A percentile compares a stretch with the other conserved stretches of the same genome.
These are phyloP conservation scores for Blastomussa wellsi DNA, from an alignment of 92 coral and sea anemone genomes.

Conservation along the genomic window DNA sequence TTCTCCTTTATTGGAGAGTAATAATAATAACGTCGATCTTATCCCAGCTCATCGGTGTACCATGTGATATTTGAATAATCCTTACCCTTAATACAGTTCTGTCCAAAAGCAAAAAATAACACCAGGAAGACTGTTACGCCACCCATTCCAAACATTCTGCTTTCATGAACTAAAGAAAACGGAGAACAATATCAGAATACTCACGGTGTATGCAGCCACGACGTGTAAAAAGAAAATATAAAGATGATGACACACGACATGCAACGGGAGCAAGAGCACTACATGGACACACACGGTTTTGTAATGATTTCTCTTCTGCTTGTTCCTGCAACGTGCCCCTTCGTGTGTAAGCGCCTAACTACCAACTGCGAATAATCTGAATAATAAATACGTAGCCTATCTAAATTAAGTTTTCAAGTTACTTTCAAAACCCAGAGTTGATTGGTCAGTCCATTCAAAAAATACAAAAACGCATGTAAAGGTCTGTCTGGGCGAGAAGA, in stretches of 20 bases:
- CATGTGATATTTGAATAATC: not conserved
- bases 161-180: not conserved
- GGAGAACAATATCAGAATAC: not conserved
- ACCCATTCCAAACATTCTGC: constrained; percentile 3
- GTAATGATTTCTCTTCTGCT: too few relatives aligned
- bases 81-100: constrained; percentile 10
- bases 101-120: not conserved
- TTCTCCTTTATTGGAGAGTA: not conserved
- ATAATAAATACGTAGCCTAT: too few relatives aligned
- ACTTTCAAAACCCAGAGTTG: not conserved
- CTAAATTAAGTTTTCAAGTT: not conserved
- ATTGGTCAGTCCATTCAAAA: not conserved
- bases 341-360: too few relatives aligned
- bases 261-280: too few relatives aligned
- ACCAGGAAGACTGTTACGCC: not conserved
- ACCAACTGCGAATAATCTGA: too few relatives aligned
- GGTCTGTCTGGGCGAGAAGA: too few relatives aligned
- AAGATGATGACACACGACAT: not conserved
- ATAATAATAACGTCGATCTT: not conserved
- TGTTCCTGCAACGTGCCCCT: too few relatives aligned
- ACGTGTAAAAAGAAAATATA: not conserved
- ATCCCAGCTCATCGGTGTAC: not conserved
- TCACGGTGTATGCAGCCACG: not conserved
- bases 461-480: not conserved
- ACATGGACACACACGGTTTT: too few relatives aligned